Conservation (phyloP, 2,888 invertebrate genomes). For the Prosopocoilus inquinatus region DNA sequence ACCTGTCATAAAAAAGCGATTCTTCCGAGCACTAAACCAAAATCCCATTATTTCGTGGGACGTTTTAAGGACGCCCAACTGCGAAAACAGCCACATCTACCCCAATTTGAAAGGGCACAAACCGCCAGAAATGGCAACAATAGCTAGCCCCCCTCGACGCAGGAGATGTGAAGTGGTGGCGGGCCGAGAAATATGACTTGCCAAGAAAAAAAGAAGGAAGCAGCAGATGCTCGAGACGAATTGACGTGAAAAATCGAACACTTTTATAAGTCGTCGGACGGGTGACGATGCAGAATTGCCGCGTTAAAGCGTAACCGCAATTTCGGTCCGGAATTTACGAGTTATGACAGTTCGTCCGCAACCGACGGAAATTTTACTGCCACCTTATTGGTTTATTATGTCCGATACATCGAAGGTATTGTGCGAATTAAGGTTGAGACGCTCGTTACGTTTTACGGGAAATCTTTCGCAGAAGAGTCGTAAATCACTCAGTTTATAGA, state of each 20-base stretch:
- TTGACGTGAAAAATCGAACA: conserved; percentile 31
- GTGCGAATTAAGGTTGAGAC: not conserved
- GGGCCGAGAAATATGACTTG: conserved; percentile 30
- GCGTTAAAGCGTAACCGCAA: conserved; percentile 1
- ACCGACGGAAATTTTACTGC: conserved; percentile 3
- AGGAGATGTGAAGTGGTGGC: conserved; percentile 33
- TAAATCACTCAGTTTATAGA: not conserved
- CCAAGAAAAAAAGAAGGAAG: not conserved
- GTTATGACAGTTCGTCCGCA: conserved; percentile 25
- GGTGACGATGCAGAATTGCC: conserved; percentile 27
- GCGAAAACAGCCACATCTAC: conserved; percentile 45
- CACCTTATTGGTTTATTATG: conserved; percentile 2
- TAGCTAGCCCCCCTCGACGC: conserved; percentile 37
- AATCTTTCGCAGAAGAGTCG: not conserved
- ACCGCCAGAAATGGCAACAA: conserved; percentile 41
- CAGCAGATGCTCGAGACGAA: conserved; percentile 35
- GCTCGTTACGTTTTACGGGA: conserved; percentile 2
- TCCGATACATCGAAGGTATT: not conserved
- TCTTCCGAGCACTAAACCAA: conserved; percentile 1
- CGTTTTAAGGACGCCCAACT: conserved; percentile 39
- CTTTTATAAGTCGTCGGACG: conserved; percentile 19
- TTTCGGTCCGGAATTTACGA: conserved; percentile 10
- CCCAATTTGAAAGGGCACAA: conserved; percentile 42
- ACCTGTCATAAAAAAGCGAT: not conserved
- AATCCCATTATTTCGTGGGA: conserved; percentile 10